A percentile compares a stretch with the other conserved stretches of the same genome.
Evolutionary conservation across 2,113 vertebrate genomes (phyloP).

Genomic region (Erythrocercus mccallii): DNA sequence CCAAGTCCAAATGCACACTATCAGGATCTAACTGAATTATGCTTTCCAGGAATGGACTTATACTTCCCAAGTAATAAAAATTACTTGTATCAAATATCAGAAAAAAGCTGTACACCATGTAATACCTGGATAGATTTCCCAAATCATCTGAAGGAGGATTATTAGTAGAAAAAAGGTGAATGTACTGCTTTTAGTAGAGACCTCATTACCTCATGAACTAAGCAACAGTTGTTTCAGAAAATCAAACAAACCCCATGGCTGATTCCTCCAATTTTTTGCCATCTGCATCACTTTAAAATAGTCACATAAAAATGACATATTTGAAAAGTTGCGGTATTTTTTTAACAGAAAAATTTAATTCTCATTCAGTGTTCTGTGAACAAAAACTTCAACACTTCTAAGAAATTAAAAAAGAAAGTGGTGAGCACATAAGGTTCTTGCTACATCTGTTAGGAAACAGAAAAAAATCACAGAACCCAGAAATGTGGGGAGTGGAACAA

Average conservation of each 20-base stretch:
- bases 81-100: background rate
- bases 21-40: background rate
- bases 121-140: background rate
- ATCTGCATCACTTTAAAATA: constrained; percentile 26
- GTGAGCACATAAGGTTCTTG: constrained; percentile 8
- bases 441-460: background rate
- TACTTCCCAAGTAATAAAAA: background rate
- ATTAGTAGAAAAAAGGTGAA: background rate
- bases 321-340: background rate
- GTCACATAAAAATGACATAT: background rate
- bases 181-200: background rate
- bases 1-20: background rate
- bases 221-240: constrained; percentile 16
- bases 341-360: constrained; percentile 2
- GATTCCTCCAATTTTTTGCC: background rate
- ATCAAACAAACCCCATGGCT: background rate
- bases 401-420: constrained; percentile 13
- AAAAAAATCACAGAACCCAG: background rate
- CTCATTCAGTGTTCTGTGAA: constrained; percentile 21
- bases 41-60: background rate
- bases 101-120: background rate
- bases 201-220: background rate
- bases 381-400: constrained; percentile 32
- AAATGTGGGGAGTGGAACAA: background rate
- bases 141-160: background rate